Conservation (phyloP, 2,888 invertebrate genomes). For the Sesamia inferens region DNA sequence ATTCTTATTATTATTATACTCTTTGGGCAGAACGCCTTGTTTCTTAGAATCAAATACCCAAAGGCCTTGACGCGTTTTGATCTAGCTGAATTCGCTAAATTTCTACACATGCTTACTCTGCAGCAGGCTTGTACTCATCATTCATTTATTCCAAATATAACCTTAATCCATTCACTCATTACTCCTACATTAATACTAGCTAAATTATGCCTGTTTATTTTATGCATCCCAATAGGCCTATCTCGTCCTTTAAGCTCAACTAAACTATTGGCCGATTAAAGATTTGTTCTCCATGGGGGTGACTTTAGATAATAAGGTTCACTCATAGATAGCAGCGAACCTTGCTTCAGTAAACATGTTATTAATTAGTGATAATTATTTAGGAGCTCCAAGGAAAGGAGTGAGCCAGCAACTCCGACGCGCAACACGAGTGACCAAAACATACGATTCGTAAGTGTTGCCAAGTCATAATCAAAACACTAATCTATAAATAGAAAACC, state of each 20-base stretch:
- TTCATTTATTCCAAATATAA: slow-evolving; percentile 7
- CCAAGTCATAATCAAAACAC: not conserved
- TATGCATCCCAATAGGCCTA: slow-evolving; percentile 15
- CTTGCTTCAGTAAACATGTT: not conserved
- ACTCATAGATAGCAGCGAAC: slow-evolving; percentile 11
- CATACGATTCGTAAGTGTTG: slow-evolving; percentile 65
- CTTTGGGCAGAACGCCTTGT: not conserved
- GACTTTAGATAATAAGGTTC: slow-evolving; percentile 18
- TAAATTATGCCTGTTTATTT: not conserved
- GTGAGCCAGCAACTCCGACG: slow-evolving; percentile 54
- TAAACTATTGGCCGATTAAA: slow-evolving; percentile 40
- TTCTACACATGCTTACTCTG: not conserved
- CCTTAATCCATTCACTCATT: not conserved
- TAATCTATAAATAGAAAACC: not conserved
- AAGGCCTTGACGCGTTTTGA: slow-evolving; percentile 14
- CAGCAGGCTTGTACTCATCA: slow-evolving; percentile 13
- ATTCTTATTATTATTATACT: not conserved
- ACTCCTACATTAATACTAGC: not conserved
- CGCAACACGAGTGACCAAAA: slow-evolving; percentile 57
- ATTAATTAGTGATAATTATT: slow-evolving; percentile 14
- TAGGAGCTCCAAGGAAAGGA: slow-evolving; percentile 60
- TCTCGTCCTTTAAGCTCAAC: slow-evolving; percentile 7
- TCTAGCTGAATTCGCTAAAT: not conserved
- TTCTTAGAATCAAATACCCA: slow-evolving; percentile 12
- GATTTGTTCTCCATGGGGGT: slow-evolving; percentile 5